Evolutionary conservation across 2,113 vertebrate species (phyloP).

Genomic region (Pycnonotus jocosus): DNA sequence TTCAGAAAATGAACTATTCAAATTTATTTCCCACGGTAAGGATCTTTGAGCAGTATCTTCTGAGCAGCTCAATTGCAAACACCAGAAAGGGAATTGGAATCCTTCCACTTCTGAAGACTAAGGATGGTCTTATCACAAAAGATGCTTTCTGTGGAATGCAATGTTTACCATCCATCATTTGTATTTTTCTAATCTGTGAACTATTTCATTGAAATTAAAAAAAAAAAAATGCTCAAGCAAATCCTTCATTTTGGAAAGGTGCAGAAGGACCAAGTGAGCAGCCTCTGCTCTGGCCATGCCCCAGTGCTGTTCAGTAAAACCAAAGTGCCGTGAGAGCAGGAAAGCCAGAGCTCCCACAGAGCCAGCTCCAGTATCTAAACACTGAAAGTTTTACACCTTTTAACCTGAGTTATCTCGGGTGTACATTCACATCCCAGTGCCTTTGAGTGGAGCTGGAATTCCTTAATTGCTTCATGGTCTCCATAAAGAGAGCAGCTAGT

Average conservation of each 20-base stretch:
- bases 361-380: neutral
- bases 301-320: neutral
- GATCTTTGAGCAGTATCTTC: conserved; percentile 10
- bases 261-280: neutral
- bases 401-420: neutral
- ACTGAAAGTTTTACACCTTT: neutral
- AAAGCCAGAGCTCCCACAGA: neutral
- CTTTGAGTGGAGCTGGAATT: neutral
- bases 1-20: conserved; percentile 13
- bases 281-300: neutral
- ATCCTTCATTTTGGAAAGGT: neutral
- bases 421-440: neutral
- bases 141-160: neutral
- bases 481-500: conserved; percentile 29
- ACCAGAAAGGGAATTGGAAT: conserved; percentile 26
- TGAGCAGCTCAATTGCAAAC: conserved; percentile 16
- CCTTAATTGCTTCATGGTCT: neutral
- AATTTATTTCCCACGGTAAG: conserved; percentile 25
- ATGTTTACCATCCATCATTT: neutral
- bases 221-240: neutral
- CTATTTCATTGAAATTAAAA: neutral
- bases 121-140: neutral
- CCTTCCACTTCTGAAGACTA: neutral
- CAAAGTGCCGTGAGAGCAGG: neutral
- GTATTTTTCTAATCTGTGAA: conserved; percentile 8